phyloP scores from a whole-genome alignment of 2,113 vertebrate species.

The Solea solea region DNA sequence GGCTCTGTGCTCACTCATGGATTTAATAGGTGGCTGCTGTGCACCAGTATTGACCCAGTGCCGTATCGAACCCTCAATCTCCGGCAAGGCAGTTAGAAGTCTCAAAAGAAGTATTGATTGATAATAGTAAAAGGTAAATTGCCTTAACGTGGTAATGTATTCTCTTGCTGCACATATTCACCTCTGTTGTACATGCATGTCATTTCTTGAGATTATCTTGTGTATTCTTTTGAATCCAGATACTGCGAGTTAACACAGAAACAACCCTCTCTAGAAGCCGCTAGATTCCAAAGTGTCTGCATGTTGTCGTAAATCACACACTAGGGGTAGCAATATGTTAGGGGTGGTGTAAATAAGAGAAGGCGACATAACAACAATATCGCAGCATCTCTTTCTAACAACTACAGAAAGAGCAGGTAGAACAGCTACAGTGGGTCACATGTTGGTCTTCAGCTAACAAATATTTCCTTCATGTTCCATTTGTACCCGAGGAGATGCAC shows the following conservation, averaged over 20 bases:
- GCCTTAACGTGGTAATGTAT: background rate
- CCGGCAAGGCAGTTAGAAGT: constrained; percentile 1
- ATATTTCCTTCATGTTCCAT: background rate
- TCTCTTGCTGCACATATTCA: too few relatives aligned
- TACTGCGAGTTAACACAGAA: too few relatives aligned
- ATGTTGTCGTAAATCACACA: background rate
- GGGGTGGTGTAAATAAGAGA: background rate
- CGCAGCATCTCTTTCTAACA: background rate
- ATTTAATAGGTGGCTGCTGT: constrained; percentile 1
- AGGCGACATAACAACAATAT: background rate
- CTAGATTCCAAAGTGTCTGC: background rate
- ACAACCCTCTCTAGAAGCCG: background rate
- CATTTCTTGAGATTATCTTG: background rate
- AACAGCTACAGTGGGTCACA: background rate
- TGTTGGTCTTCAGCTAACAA: too few relatives aligned
- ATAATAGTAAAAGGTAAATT: background rate
- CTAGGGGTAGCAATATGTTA: background rate
- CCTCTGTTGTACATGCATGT: background rate
- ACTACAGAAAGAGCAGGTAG: background rate
- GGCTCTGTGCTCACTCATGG: background rate
- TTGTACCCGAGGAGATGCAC: background rate
- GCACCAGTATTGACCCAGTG: background rate
- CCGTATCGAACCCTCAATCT: constrained; percentile 8
- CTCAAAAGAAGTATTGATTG: background rate
- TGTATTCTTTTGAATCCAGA: too few relatives aligned